Base-by-base conservation (phyloP, 2,888 invertebrate genomes). In the Apotomis turbidana region DNA sequence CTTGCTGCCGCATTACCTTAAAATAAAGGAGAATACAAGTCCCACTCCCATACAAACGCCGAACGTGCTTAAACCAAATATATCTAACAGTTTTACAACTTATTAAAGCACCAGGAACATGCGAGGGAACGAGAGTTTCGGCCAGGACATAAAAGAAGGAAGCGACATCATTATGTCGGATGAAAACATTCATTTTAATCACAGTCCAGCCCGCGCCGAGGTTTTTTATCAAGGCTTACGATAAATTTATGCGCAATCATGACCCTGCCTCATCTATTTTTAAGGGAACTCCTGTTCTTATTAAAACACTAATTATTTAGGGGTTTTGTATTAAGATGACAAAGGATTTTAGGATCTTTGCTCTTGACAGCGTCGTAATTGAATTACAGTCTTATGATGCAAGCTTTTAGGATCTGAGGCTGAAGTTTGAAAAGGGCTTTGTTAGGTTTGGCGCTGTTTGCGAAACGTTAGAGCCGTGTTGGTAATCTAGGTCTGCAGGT, bases 211-310 rank as follows among this genome's bases (percentile, higher is more conserved):
- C 62, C 52, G 5, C 5, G 68, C 58, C 12, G 78, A 74, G 67
- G 71, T 67, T 69, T 72, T 73, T 78, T 73, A 77, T 74, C 75
- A 74, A 76, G 63, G 72, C 72, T 72, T 72, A 72, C 68, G 63
- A 72, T 63, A 63, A 81, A 83, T 82, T 82, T 83, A 83, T 85
- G 81, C 81, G 76, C 74, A 78, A 82, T 80, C 81, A 80, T 78
- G 79, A 71, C 76, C 78, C 76, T 0, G 52, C 41, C 63, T 63
- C 4, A 66, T 60, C 63, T 54, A n/a, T 58, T 72, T 66, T 57
- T 54, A 74, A 52, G 69, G 58, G 49, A 64, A 59, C 60, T 60
- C 66, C 44, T 67, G 55, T 52, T 62, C 67, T 67, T 74, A 69
- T 64, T 72, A 69, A 64, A 41, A 64, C 63, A 68, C 72, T 72